A percentile compares a stretch with the other conserved stretches of the same genome.
Evolutionary conservation across 2,888 invertebrate genomes (phyloP).

Genomic region (Scaptomyza cyrtandrae): DNA sequence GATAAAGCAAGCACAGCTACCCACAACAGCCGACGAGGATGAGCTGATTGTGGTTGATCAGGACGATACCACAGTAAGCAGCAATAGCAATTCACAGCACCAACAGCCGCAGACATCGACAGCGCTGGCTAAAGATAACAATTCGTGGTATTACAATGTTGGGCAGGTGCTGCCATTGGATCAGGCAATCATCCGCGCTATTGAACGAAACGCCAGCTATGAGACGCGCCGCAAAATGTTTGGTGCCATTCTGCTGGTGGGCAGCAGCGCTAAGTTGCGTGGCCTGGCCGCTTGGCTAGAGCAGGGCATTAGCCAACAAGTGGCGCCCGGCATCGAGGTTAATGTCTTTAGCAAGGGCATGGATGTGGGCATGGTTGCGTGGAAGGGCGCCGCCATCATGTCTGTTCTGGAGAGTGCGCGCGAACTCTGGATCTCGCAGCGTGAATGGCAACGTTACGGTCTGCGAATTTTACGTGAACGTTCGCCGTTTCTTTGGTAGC

Average conservation of each 20-base stretch:
- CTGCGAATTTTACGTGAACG: constrained; percentile 94
- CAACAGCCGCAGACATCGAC: constrained; percentile 29
- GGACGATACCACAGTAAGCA: constrained; percentile 59
- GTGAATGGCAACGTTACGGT: constrained; percentile 94
- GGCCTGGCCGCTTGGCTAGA: constrained; percentile 95
- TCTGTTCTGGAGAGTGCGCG: constrained; percentile 96
- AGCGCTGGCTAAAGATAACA: constrained; percentile 77
- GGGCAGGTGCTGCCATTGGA: constrained; percentile 94
- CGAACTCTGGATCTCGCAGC: constrained; percentile 94
- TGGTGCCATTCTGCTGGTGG: constrained; percentile 95
- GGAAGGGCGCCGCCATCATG: constrained; percentile 98
- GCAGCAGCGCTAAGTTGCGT: constrained; percentile 95
- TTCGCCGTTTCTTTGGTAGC: constrained; percentile 95
- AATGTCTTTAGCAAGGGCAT: constrained; percentile 96
- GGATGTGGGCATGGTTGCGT: constrained; percentile 94
- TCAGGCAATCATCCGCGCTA: constrained; percentile 95
- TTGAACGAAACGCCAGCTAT: constrained; percentile 94
- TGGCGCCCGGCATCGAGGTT: constrained; percentile 94
- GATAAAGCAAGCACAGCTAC: constrained; percentile 62
- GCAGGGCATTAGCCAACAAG: constrained; percentile 91
- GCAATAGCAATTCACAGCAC: constrained; percentile 85
- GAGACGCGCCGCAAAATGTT: constrained; percentile 97
- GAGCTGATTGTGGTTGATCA: constrained; percentile 86
- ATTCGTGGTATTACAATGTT: constrained; percentile 86
- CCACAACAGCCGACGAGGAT: constrained; percentile 84